Evolutionary conservation across 2,113 vertebrate species (phyloP), one percentile per base, ranked within the genome.

Genomic region (Micronycteris hirsuta): DNA sequence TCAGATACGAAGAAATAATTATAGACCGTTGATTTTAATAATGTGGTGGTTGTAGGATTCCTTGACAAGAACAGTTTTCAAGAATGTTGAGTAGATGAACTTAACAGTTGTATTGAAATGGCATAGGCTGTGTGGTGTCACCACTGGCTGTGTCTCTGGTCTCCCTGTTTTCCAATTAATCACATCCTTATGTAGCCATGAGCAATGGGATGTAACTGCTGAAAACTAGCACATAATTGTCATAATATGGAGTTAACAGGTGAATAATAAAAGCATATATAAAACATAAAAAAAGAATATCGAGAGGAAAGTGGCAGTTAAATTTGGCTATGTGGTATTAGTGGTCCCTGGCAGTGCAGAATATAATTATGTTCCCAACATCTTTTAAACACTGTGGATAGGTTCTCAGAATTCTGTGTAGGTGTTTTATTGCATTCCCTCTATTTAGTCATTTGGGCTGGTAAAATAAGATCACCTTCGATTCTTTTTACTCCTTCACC

Each of bases 211-310:
- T 98, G 98, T 98, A 98, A 98, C 98, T 98, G 98, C 98, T 98
- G 98, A 98, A 97, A 98, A 97, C 98, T 97, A 98, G 98, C 97
- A 98, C 94, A 56, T 98, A 97, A 98, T 98, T 98, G 98, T 98
- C 98, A 83, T 98, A 98, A 97, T 98, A 98, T 98, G 98, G 98
- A 98, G 97, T 98, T 98, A 97, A 98, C 98, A 98, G 98, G 98
- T 99, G 98, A 98, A 99, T 98, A 98, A 98, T 98, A 99, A 99
- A 98, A 98, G 91, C 98, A 98, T 99, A 99, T 98, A 98, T 98
- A 98, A 68, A 68, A 68, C 31, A 67, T n/a, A 20, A 9, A 20
- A 36, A 36, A 68, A 36, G n/a, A 36, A 7, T 36, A n/a, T 68
- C 3, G 3, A 68, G 16, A 20, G 54, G 36, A 14, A 84, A 63